Evolutionary conservation across 2,797 vertebrate genomes (phyloP).

Genomic region (Dermochelys coriacea): DNA sequence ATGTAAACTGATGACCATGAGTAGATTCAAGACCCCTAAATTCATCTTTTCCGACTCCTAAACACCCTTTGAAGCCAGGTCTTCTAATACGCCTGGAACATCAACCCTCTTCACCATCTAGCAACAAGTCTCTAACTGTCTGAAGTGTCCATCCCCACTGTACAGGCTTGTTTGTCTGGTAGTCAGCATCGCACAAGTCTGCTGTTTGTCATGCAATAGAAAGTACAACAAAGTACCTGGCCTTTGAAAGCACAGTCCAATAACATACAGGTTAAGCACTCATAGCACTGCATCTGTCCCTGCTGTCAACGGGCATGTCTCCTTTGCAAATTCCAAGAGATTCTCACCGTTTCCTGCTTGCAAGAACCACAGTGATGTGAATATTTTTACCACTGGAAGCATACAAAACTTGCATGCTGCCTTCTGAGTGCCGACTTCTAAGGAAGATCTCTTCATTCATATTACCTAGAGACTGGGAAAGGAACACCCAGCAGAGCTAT

Average conservation of each 20-base stretch:
- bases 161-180: fast-evolving
- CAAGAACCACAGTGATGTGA: not conserved
- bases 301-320: not conserved
- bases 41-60: not conserved
- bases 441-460: constrained; percentile 35
- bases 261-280: not conserved
- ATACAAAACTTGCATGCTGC: not conserved
- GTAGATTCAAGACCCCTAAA: fast-evolving
- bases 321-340: not conserved
- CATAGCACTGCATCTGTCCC: fast-evolving
- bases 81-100: not conserved
- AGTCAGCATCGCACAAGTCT: fast-evolving
- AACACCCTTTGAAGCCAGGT: fast-evolving
- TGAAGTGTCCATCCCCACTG: fast-evolving
- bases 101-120: not conserved
- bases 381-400: not conserved
- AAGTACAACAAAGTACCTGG: not conserved
- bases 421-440: not conserved
- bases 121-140: fast-evolving
- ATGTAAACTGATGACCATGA: not conserved
- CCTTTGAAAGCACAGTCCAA: not conserved
- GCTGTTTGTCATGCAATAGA: not conserved
- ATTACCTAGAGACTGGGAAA: not conserved
- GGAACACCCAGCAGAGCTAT: not conserved
- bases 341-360: not conserved